Conservation (phyloP, 2,888 invertebrate species). For the Zhengitettix transpicula region DNA sequence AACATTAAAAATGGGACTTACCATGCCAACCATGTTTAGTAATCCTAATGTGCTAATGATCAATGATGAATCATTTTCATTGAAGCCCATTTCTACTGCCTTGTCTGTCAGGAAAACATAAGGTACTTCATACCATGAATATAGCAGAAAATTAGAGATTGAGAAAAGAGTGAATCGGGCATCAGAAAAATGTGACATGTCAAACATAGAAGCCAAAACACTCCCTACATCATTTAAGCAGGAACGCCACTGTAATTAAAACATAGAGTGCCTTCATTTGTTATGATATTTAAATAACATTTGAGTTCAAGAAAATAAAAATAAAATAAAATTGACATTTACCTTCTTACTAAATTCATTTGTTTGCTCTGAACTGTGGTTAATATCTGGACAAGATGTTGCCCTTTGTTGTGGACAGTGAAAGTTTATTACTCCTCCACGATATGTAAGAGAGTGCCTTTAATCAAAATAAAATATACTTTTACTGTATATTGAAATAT, state of each 20-base stretch:
- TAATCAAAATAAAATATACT: neutral
- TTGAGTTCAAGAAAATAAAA: no score
- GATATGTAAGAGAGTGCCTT: slow-evolving; percentile 61
- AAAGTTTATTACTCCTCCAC: slow-evolving; percentile 74
- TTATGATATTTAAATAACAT: no score
- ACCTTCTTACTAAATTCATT: no score
- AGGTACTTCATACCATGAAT: slow-evolving; percentile 86
- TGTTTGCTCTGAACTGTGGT: slow-evolving; percentile 21
- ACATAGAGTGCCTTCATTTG: no score
- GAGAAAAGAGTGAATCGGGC: slow-evolving; percentile 61
- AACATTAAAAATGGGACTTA: slow-evolving; percentile 26
- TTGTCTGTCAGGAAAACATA: slow-evolving; percentile 81
- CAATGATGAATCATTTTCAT: slow-evolving; percentile 56
- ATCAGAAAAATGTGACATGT: slow-evolving; percentile 64
- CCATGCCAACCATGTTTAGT: slow-evolving; percentile 76
- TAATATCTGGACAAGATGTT: slow-evolving; percentile 82
- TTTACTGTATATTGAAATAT: no score
- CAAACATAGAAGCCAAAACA: slow-evolving; percentile 57
- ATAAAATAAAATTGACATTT: no score
- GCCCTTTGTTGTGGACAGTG: slow-evolving; percentile 63
- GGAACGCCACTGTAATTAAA: slow-evolving; percentile 41
- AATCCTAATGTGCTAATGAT: slow-evolving; percentile 77
- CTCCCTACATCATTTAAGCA: slow-evolving; percentile 65
- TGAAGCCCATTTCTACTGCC: slow-evolving; percentile 52
- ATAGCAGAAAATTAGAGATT: slow-evolving; percentile 74